Evolutionary conservation across 2,888 invertebrate genomes (phyloP), one percentile per base, ranked within the genome.

Genomic region (Watsonalla binaria): DNA sequence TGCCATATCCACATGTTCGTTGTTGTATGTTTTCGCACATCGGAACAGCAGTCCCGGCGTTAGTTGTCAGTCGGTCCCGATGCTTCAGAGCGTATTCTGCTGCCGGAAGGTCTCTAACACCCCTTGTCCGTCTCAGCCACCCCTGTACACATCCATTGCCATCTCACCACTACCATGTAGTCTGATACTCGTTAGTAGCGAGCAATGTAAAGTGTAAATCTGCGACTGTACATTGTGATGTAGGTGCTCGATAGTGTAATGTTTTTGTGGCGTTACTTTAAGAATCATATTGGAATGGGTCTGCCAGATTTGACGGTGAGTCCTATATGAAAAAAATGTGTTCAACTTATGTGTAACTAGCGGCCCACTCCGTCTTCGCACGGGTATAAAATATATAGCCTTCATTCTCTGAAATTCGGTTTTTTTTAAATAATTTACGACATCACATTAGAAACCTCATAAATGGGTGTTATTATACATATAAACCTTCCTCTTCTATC

Each of bases 21-120:
- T 11, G 42, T 5, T 42, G 42, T 5, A 42, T 46, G 45, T 55
- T 54, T 51, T 24, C 56, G 8, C 53, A 37, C 57, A 55, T 15
- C 55, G 45, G 45, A 61, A 14, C 62, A 52, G 60, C 60, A 60
- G 60, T 56, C 52, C 52, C 50, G 51, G 56, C 60, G 5, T 15
- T 9, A 39, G 37, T 9, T 49, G 11, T 42, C 86, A 84, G 86
- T 84, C 78, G 69, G 68, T 67, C 72, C 75, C 82, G 79, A 90
- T 90, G 90, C 80, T 90, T 72, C 86, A 79, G 63, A 80, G 82
- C 75, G 89, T 90, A 78, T 81, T 90, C 74, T 90, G 90, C 82
- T 90, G 90, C 68, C 85, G 83, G 71, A 86, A 90, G 89, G 90
- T 90, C 78, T 75, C 72, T 72, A 46, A 53, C 47, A 52, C 48